These are phyloP conservation scores for Amphiura filiformis DNA, from an alignment of 35 echinoderm and acorn worm species.

Conservation along the genomic window DNA sequence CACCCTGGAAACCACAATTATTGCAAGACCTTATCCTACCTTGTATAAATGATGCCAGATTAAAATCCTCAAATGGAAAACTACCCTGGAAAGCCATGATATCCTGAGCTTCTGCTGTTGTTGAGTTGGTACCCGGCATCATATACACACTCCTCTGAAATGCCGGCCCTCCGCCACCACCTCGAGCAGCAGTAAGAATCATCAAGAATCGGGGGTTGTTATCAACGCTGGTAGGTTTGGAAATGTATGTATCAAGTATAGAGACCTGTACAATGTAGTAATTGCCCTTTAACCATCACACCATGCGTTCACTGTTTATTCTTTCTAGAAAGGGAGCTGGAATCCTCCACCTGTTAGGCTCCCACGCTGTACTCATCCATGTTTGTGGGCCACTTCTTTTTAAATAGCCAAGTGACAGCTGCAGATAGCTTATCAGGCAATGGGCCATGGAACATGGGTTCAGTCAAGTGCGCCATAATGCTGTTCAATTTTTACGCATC, in stretches of 20 bases:
- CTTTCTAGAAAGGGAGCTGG: neutral
- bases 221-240: too few species aligned
- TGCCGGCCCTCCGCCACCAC: too few species aligned
- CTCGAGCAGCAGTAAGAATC: too few species aligned
- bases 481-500: neutral
- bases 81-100: neutral
- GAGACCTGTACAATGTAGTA: too few species aligned
- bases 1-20: too few species aligned
- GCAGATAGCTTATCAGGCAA: neutral
- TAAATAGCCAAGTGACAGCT: neutral
- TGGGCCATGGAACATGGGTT: neutral
- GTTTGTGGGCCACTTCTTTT: neutral
- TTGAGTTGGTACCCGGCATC: too few species aligned
- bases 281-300: neutral
- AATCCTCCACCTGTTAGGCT: neutral
- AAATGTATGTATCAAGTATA: too few species aligned
- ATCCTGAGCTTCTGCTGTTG: too few species aligned
- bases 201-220: too few species aligned
- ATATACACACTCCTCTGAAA: too few species aligned
- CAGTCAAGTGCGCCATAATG: neutral
- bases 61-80: conserved; percentile 4
- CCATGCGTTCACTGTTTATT: neutral
- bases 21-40: too few species aligned
- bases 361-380: neutral
- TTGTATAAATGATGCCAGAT: neutral